phyloP scores from a whole-genome alignment of 2,113 vertebrate species.

The Pionites leucogaster region DNA sequence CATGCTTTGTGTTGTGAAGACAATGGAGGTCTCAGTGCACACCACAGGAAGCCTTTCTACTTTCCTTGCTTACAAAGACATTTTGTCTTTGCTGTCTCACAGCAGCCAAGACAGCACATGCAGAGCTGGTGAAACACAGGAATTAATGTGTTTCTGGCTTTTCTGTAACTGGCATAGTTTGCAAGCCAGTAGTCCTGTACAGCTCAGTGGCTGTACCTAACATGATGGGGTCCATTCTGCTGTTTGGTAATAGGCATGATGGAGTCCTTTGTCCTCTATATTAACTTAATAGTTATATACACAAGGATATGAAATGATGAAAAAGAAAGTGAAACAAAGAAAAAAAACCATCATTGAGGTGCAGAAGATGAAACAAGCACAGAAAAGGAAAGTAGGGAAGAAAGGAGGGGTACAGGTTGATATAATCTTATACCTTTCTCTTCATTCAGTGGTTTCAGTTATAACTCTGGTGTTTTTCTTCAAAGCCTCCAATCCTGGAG shows the following conservation, averaged over 20 bases:
- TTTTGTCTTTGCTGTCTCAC: not conserved
- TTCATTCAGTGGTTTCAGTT: not conserved
- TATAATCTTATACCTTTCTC: not conserved
- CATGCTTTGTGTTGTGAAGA: not conserved
- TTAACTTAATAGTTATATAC: not conserved
- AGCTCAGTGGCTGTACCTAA: not conserved
- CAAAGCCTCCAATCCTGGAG: not conserved
- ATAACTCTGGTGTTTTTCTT: not conserved
- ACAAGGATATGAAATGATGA: not conserved
- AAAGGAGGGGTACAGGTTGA: not conserved
- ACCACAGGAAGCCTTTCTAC: not conserved
- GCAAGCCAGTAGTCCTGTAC: not conserved
- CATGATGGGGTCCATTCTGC: not conserved
- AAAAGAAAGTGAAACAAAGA: not conserved
- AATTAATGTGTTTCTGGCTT: not conserved
- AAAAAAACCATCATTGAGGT: rapidly evolving
- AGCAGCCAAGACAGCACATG: not conserved
- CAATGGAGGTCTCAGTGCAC: not conserved
- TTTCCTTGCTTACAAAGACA: not conserved
- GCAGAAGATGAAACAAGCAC: not conserved
- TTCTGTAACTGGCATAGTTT: not conserved
- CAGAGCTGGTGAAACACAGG: not conserved
- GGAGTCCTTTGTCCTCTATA: not conserved
- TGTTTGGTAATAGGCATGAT: rapidly evolving
- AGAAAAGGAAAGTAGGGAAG: not conserved